phyloP scores from a whole-genome alignment of 2,797 vertebrate species.

The Linurgus olivaceus region DNA sequence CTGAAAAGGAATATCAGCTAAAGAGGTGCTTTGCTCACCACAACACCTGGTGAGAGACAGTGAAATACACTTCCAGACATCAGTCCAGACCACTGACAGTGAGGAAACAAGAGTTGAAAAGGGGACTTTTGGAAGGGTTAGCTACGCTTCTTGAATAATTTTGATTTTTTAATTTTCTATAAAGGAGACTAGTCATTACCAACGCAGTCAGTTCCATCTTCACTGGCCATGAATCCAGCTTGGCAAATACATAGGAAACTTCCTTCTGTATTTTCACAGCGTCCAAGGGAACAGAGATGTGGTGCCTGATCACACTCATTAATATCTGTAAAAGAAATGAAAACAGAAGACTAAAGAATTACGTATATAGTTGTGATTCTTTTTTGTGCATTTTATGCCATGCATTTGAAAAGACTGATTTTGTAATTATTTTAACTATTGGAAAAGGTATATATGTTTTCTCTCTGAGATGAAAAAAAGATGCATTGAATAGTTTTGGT shows the following conservation, averaged over 20 bases:
- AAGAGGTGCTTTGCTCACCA: neutral
- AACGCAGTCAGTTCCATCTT: slow-evolving; percentile 82
- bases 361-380: neutral
- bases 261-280: slow-evolving; percentile 87
- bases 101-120: neutral
- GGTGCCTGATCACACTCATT: slow-evolving; percentile 83
- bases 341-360: neutral
- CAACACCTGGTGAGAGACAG: neutral
- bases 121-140: neutral
- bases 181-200: slow-evolving; percentile 75
- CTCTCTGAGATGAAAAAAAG: neutral
- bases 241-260: slow-evolving; percentile 88
- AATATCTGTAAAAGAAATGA: slow-evolving; percentile 78
- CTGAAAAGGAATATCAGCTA: neutral
- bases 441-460: neutral
- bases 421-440: neutral
- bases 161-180: neutral
- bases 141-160: neutral
- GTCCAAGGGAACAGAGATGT: slow-evolving; percentile 83
- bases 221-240: slow-evolving; percentile 81
- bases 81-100: neutral
- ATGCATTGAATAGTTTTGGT: neutral
- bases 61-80: neutral
- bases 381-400: neutral
- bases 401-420: neutral